Percentiles rank a stretch among this genome's conserved stretches.
Evolutionary conservation across 92 coral and sea anemone genomes (phyloP).

Genomic region (Hydrozoanthus gracilis): DNA sequence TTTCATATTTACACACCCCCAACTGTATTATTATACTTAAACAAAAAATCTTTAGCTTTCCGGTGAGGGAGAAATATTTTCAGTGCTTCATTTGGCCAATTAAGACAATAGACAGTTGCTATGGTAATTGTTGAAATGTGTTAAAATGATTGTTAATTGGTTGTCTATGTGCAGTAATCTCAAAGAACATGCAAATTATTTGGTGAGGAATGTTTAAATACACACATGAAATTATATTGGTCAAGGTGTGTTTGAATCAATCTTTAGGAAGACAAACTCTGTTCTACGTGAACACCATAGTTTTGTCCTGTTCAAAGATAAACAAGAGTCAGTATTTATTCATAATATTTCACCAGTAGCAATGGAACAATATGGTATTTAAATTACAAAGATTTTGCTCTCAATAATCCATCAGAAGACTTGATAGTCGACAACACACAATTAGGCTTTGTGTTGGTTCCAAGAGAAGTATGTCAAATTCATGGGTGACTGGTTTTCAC

Average conservation of each 20-base stretch:
- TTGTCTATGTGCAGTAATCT: background rate
- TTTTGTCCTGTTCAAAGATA: background rate
- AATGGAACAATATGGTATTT: constrained; percentile 11
- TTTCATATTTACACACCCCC: constrained; percentile 5
- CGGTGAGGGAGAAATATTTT: background rate
- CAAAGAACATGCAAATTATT: constrained; percentile 16
- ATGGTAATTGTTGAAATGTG: constrained; percentile 24
- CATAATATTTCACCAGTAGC: background rate
- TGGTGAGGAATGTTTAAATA: constrained; percentile 7
- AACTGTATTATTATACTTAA: background rate
- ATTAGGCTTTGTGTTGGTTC: background rate
- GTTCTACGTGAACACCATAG: background rate
- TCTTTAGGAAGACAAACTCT: background rate
- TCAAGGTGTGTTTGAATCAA: background rate
- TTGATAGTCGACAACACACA: background rate
- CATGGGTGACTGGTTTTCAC: constrained; percentile 4
- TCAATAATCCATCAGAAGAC: background rate
- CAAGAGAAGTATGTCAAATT: background rate
- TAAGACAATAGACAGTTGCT: constrained; percentile 35
- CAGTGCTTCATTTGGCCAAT: background rate
- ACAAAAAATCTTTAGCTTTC: background rate
- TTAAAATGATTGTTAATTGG: constrained; percentile 5
- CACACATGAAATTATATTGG: constrained; percentile 12
- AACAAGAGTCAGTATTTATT: constrained; percentile 2
- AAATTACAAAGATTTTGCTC: constrained; percentile 7